Conservation (phyloP, 2,888 invertebrate species). For the Platycheirus rosarum region DNA sequence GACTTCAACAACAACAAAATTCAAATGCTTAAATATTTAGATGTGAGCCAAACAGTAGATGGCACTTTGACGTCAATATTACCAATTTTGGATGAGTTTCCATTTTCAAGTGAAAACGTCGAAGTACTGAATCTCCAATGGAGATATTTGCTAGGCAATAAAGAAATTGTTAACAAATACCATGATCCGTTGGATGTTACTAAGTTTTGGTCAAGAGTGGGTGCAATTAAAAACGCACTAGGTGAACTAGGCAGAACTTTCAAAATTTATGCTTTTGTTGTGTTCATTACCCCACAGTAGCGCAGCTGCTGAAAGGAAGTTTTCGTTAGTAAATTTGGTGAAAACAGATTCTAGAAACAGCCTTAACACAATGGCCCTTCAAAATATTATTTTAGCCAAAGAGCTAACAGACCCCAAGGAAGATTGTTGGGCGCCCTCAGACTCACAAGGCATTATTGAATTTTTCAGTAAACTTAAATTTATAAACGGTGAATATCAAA, state of each 20-base stretch:
- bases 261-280: not conserved
- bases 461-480: not conserved
- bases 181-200: not conserved
- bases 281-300: constrained; percentile 6
- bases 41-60: too few relatives aligned
- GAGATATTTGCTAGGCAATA: too few relatives aligned
- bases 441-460: not conserved
- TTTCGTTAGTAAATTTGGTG: constrained; percentile 3
- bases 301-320: constrained; percentile 30
- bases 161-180: not conserved
- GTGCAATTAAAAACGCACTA: not conserved
- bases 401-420: not conserved
- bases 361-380: not conserved
- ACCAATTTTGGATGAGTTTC: too few relatives aligned
- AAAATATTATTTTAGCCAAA: constrained; percentile 2
- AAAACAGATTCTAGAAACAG: constrained; percentile 10
- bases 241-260: constrained; percentile 10
- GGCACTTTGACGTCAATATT: too few relatives aligned
- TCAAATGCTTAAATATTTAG: too few relatives aligned
- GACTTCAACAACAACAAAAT: too few relatives aligned
- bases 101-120: too few relatives aligned
- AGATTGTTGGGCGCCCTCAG: not conserved
- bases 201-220: constrained; percentile 1
- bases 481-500: not conserved
- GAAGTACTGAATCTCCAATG: too few relatives aligned